Conservation (phyloP, 2,888 invertebrate genomes). For the Pollenia amentaria region DNA sequence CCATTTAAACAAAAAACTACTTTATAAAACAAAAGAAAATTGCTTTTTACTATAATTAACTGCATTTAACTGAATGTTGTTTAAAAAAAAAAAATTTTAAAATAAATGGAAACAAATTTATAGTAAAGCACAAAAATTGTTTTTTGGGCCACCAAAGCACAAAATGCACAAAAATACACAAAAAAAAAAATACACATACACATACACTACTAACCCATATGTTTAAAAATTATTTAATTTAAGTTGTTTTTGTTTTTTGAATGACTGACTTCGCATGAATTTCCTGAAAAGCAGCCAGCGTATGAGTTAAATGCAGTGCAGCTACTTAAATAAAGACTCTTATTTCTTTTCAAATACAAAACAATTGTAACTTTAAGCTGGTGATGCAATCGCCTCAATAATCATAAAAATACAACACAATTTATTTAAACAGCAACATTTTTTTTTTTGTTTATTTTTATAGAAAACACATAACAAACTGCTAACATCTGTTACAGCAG, state of each 20-base stretch:
- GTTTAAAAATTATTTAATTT: slow-evolving; percentile 38
- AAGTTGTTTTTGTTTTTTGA: slow-evolving; percentile 31
- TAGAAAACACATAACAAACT: slow-evolving; percentile 32
- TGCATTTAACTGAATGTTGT: slow-evolving; percentile 66
- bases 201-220: slow-evolving; percentile 68
- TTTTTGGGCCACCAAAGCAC: slow-evolving; percentile 9
- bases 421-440: slow-evolving; percentile 19
- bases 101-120: slow-evolving; percentile 60
- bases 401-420: slow-evolving; percentile 14
- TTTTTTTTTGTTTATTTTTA: not conserved
- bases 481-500: not conserved
- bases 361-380: slow-evolving; percentile 42
- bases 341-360: slow-evolving; percentile 28
- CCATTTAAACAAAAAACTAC: not conserved
- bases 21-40: slow-evolving; percentile 20
- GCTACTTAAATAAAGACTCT: slow-evolving; percentile 2
- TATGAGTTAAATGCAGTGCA: slow-evolving; percentile 21
- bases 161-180: slow-evolving; percentile 15
- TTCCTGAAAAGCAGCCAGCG: slow-evolving; percentile 63
- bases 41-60: slow-evolving; percentile 59
- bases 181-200: slow-evolving; percentile 13
- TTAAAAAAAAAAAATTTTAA: slow-evolving; percentile 1
- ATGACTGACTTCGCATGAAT: slow-evolving; percentile 63
- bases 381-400: slow-evolving; percentile 55
- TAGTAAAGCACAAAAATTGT: not conserved